Conservation (phyloP, 2,888 invertebrate species). For the Microplitis manilae region DNA sequence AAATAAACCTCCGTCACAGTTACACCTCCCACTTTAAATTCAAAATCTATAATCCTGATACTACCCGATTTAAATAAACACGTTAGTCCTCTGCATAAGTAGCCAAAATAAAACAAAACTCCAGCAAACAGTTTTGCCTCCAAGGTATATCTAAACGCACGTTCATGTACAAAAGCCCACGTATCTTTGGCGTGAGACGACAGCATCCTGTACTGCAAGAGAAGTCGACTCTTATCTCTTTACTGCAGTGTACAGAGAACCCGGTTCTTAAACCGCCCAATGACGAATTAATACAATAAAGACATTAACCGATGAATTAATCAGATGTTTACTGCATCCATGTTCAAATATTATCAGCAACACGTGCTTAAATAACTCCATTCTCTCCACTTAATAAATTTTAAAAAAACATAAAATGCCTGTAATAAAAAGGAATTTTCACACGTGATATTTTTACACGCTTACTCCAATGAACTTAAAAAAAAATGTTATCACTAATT, state of each 20-base stretch:
- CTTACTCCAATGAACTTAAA: not conserved
- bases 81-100: not conserved
- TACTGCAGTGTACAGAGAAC: conserved; percentile 34
- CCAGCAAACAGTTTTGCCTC: conserved; percentile 22
- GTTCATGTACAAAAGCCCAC: conserved; percentile 40
- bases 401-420: not conserved
- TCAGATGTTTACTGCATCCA: conserved; percentile 60
- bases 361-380: conserved; percentile 7
- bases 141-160: conserved; percentile 21
- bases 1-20: not conserved
- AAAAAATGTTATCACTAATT: not conserved
- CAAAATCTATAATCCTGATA: not conserved
- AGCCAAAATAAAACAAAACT: conserved; percentile 32
- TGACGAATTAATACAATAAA: conserved; percentile 68
- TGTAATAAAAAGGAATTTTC: not conserved
- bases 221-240: conserved; percentile 53
- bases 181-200: conserved; percentile 27
- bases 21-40: no score
- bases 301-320: conserved; percentile 69
- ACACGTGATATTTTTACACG: not conserved
- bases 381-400: not conserved
- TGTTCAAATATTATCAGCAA: conserved; percentile 21
- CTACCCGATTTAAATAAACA: not conserved
- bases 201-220: conserved; percentile 48
- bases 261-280: conserved; percentile 38